phyloP scores from a whole-genome alignment of 2,113 vertebrate genomes.

The Cyprinodon brontotheroides region DNA sequence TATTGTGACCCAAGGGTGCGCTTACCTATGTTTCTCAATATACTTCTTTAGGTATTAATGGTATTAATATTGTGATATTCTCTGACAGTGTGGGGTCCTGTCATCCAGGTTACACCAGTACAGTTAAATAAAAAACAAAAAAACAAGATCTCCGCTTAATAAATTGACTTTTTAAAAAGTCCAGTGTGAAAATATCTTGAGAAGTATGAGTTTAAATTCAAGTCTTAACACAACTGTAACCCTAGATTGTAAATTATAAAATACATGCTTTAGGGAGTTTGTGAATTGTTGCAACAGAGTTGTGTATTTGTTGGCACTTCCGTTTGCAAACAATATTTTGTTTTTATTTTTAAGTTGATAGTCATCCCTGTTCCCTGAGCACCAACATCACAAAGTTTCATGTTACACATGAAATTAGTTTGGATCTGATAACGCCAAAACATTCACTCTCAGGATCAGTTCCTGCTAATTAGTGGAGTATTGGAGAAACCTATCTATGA shows the following conservation, averaged over 20 bases:
- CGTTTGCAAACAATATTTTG: not conserved
- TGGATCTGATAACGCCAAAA: not conserved
- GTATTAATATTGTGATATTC: too few relatives aligned
- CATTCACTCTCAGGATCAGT: not conserved
- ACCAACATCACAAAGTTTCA: conserved; percentile 6
- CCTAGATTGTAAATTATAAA: not conserved
- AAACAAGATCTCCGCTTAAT: too few relatives aligned
- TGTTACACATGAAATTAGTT: not conserved
- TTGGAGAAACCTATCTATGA: not conserved
- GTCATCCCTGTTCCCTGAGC: not conserved
- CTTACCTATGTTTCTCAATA: too few relatives aligned
- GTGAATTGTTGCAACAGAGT: not conserved
- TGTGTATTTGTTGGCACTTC: not conserved
- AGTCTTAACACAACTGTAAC: not conserved
- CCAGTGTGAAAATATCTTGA: too few relatives aligned
- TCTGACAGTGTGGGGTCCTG: too few relatives aligned
- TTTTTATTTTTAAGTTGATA: not conserved
- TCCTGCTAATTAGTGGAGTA: not conserved
- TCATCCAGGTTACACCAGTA: too few relatives aligned
- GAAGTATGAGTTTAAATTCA: too few relatives aligned
- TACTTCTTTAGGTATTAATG: too few relatives aligned
- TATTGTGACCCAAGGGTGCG: too few relatives aligned
- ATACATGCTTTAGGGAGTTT: not conserved
- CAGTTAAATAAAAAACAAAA: too few relatives aligned
- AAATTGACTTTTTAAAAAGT: too few relatives aligned